Base-by-base conservation (phyloP, 2,888 invertebrate species). In the Crepidodera aurea region DNA sequence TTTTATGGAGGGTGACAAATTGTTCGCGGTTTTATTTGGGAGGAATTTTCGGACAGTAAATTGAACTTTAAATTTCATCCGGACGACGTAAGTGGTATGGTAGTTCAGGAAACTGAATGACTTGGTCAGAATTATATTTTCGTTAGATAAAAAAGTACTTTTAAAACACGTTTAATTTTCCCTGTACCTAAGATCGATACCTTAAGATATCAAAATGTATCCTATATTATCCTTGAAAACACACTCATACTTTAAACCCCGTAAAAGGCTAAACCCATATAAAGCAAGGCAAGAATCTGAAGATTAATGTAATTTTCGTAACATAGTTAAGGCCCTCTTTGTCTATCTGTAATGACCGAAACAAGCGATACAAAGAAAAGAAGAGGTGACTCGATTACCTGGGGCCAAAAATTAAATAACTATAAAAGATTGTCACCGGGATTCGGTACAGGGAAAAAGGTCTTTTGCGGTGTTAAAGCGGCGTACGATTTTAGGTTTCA, bases 401-500 rank as follows among this genome's bases (percentile, higher is more conserved):
- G 27, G 50, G 39, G 46, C 22, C 48, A 57, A 57, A 53, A 57
- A 61, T 60, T 54, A 60, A 60, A 60, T 32, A 53, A 61, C 25
- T 37, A 61, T 56, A 61, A 61, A 61, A 61, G 55, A 61, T 61
- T 56, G 61, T 61, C 61, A 51, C 61, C 37, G 55, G 39, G 61
- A 56, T 56, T 44, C 44, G 56, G 19, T 13, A 48, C 15, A 16
- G 27, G 15, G 48, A 48, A 48, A 51, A 61, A 50, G 27, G 56
- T 42, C 34, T 61, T 56, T 51, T 55, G 51, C 42, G 12, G 58
- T 42, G 55, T n/a, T 42, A 50, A 40, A 19, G 48, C 46, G 46
- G 37, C 39, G 56, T 56, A 37, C 10, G 48, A 16, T 48, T 48
- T 48, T 27, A 48, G 48, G 27, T 48, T 48, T 48, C 27, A 12